These are phyloP conservation scores for Phalacrocorax brasilianus DNA, from an alignment of 2,113 vertebrate species.

Conservation along the genomic window DNA sequence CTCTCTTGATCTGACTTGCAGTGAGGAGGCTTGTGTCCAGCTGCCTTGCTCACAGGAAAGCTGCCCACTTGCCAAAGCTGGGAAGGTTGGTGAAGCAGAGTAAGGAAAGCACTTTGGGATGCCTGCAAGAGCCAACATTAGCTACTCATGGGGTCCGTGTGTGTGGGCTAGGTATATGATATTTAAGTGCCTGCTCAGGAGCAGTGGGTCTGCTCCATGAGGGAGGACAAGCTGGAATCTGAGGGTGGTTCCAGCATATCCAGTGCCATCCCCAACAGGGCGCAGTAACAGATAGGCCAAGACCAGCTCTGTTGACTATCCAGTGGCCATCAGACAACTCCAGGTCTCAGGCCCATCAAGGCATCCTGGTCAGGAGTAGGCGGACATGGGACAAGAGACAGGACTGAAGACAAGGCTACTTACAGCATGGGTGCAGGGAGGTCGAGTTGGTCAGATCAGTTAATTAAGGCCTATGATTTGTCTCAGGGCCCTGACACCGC, in stretches of 20 bases:
- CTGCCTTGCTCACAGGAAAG: background rate
- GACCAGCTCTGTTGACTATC: background rate
- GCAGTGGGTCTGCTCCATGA: background rate
- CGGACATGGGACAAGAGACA: background rate
- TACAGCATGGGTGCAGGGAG: background rate
- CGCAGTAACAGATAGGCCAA: background rate
- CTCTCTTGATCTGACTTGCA: background rate
- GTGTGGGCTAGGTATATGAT: background rate
- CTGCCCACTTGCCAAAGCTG: background rate
- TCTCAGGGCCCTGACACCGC: background rate
- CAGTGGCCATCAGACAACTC: background rate
- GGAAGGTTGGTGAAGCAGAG: background rate
- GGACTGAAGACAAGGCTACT: background rate
- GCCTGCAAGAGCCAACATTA: background rate
- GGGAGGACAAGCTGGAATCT: background rate
- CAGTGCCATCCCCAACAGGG: accelerated
- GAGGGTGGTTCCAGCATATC: background rate
- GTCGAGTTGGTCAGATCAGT: background rate
- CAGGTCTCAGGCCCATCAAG: background rate
- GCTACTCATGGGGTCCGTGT: background rate
- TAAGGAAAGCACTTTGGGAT: background rate
- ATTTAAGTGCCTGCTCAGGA: background rate
- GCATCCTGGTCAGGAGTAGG: background rate
- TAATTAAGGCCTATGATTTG: background rate
- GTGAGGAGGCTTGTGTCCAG: background rate